Evolutionary conservation across 92 coral and sea anemone species (phyloP), one percentile per base, ranked within the genome.

Genomic region (Umimayanthus kanabou): DNA sequence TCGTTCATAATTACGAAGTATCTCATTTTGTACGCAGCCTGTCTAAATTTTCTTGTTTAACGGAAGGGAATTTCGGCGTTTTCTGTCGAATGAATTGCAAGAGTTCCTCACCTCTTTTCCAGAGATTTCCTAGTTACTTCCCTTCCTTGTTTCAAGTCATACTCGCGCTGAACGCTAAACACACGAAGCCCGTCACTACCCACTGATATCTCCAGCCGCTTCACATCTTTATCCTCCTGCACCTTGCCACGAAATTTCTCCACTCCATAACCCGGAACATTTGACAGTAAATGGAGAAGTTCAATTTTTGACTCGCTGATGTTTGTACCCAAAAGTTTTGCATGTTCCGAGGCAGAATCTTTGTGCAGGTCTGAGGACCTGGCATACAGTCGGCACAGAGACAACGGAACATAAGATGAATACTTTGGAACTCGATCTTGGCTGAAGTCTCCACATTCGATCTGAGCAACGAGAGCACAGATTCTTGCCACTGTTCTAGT

Each of bases 171-270:
- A 57, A 95, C 84, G 53, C 99, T 95, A 85, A 88, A 97, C 22
- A 97, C 98, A 22, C 92, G 92, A 25, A 97, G 92, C 5, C 99
- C 99, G 50, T 97, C 99, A 71, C 76, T 90, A 7, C 96, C 99
- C 18, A 97, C 99, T 29, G 93, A 89, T 66, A 97, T 95, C 81
- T 97, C 98, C 33, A 97, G 91, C 85, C 93, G 95, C 88, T 96
- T 95, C 28, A 93, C 67, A n/a, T 85, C 87, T 81, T 93, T 97
- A 67, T 95, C 98, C 33, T 91, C 91, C 9, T 81, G 90, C 84
- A 93, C 85, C 79, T 94, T 94, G 37, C 98, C 99, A 67, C 91
- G 93, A 89, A 97, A 97, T 30, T 94, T 85, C 40, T 97, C 99
- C 37, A 97, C 90, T 30, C 99, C 99, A 76, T 97, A 97, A 81